These are phyloP conservation scores for Ceraclea dissimilis DNA, from an alignment of 2,888 invertebrate genomes.

Conservation along the genomic window DNA sequence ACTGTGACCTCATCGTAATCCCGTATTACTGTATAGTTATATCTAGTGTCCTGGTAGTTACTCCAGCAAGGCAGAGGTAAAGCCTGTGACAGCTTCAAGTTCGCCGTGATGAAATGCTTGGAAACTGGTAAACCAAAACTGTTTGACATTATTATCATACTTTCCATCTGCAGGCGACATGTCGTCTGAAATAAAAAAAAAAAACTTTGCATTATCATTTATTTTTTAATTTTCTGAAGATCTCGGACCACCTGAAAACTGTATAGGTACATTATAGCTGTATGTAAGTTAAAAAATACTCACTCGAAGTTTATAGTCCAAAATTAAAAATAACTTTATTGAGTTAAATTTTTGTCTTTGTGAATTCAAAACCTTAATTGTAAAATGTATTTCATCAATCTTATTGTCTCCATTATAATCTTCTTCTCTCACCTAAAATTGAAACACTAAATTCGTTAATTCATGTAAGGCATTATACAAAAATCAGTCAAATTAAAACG, in stretches of 20 bases:
- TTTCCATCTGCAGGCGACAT: constrained; percentile 52
- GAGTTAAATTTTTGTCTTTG: constrained; percentile 47
- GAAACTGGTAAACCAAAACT: constrained; percentile 37
- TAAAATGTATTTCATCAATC: constrained; percentile 54
- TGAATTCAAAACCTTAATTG: constrained; percentile 48
- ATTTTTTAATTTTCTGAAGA: no score
- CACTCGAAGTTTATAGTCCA: constrained; percentile 59
- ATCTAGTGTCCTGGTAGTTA: constrained; percentile 45
- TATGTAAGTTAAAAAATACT: no score
- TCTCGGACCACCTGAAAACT: no score
- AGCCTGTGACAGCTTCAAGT: constrained; percentile 44
- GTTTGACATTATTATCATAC: constrained; percentile 42
- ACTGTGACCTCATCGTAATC: constrained; percentile 32
- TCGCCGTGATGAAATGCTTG: constrained; percentile 39
- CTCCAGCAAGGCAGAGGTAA: constrained; percentile 42
- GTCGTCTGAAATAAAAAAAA: constrained; percentile 37
- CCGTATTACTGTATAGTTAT: constrained; percentile 49
- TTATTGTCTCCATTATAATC: constrained; percentile 58
- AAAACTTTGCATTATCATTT: no score
- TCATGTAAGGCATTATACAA: no score
- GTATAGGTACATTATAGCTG: no score
- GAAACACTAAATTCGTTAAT: not conserved
- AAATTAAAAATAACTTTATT: constrained; percentile 48
- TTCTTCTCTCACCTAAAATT: constrained; percentile 55
- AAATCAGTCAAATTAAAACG: no score